Evolutionary conservation across 2,888 invertebrate species (phyloP), one percentile per base, ranked within the genome.

Genomic region (Euzophera pinguis): DNA sequence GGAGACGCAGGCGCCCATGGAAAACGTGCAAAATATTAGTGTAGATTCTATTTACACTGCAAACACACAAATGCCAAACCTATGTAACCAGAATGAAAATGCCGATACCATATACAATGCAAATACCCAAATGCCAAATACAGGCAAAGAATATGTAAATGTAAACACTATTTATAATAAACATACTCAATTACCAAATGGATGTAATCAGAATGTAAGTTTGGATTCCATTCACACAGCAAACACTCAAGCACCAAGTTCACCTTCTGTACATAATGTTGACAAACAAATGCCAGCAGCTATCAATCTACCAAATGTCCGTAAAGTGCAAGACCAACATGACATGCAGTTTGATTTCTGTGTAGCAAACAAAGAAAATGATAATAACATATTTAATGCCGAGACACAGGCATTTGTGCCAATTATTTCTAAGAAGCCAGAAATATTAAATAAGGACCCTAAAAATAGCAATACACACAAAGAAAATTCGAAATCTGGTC

Each of bases 271-370:
- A 29, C 57, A 63, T 32, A 48, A 38, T 39, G 14, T 59, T 35
- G 52, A 55, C 6, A 62, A 60, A 41, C 73, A 73, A 53, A 32
- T 66, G 52, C 59, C 65, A 13, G 53, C 56, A 14, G 51, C 53
- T 42, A 63, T 71, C 22, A 56, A 73, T 22, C 62, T 81, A 53
- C 82, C 81, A 35, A 65, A 71, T 53, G 69, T 81, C 1, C 63
- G 65, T 45, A 79, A 77, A 60, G 67, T 83, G 54, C 58, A 67
- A 50, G 61, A 75, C 10, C 81, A 82, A 56, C 60, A 73, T 54
- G 77, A 84, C 47, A 64, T 82, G 64, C 65, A 78, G 32, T 62
- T 82, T 32, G 69, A 84, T 65, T 54, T 82, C 4, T 74, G 58
- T 57, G 62, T 72, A 47, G 64, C 69, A 10, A 74, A 76, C 56